Conservation (phyloP, 2,888 invertebrate genomes). For the Diaperis boleti region DNA sequence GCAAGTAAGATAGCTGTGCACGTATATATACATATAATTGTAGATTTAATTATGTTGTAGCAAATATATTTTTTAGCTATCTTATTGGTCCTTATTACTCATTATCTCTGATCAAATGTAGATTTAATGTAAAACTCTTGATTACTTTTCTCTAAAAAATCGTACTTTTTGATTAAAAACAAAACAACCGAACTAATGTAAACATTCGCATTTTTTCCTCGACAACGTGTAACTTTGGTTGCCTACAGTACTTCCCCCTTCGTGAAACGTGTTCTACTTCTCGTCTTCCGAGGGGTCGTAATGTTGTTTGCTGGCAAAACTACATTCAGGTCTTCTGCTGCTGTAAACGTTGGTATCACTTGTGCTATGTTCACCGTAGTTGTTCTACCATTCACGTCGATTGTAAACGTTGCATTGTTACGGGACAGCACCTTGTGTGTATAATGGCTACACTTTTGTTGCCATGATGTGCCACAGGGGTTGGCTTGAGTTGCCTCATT, state of each 20-base stretch:
- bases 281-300: neutral
- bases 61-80: too few species aligned
- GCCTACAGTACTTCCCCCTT: conserved; percentile 38
- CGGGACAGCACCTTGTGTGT: conserved; percentile 44
- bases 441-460: conserved; percentile 43
- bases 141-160: too few species aligned
- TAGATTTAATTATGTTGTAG: too few species aligned
- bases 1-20: too few species aligned
- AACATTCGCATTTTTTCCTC: too few species aligned
- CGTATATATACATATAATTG: too few species aligned
- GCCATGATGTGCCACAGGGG: neutral
- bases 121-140: too few species aligned
- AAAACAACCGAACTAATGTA: too few species aligned
- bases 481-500: neutral
- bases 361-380: conserved; percentile 45
- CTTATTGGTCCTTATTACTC: too few species aligned
- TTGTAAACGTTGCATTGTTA: conserved; percentile 37
- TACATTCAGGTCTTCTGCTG: neutral
- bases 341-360: conserved; percentile 49
- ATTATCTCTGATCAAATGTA: too few species aligned
- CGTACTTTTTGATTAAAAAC: too few species aligned
- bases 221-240: neutral
- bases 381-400: conserved; percentile 34
- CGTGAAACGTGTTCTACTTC: neutral
- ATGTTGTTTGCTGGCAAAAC: neutral